phyloP scores from a whole-genome alignment of 2,888 invertebrate species.

The Carpatolechia fugitivella region DNA sequence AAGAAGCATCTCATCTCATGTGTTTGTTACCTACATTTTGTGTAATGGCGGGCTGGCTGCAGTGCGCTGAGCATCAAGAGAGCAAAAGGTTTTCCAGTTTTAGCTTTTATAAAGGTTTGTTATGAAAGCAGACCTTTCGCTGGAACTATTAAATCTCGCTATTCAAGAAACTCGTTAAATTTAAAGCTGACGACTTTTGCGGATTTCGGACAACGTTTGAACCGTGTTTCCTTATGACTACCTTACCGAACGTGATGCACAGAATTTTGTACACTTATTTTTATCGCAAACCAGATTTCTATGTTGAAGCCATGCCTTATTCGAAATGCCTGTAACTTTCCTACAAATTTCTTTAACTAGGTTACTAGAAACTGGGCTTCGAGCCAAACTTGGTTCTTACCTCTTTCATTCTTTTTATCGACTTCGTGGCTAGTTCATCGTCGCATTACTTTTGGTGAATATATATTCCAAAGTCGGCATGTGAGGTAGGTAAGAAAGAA shows the following conservation, averaged over 20 bases:
- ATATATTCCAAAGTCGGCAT: neutral
- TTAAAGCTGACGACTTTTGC: neutral
- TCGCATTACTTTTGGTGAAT: conserved; percentile 2
- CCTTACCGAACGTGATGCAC: too few relatives aligned
- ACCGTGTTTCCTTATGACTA: too few relatives aligned
- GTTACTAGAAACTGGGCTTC: conserved; percentile 2
- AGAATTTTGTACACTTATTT: too few relatives aligned
- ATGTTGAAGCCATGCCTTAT: neutral
- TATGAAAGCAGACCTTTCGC: neutral
- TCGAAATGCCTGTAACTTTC: neutral
- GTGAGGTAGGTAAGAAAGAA: neutral
- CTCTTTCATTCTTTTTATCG: conserved; percentile 3
- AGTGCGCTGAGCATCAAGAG: neutral
- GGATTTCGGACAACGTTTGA: neutral
- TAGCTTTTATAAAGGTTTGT: neutral
- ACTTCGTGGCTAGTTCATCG: conserved; percentile 7
- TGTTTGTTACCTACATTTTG: neutral
- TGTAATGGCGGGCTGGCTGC: neutral
- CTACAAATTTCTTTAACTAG: conserved; percentile 6
- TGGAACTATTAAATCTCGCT: neutral
- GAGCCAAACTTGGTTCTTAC: neutral
- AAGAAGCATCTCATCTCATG: neutral
- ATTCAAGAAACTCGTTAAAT: neutral
- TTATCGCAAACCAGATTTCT: neutral
- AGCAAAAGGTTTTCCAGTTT: neutral